Conservation (phyloP, 2,888 invertebrate genomes). For the Xestia c-nigrum region DNA sequence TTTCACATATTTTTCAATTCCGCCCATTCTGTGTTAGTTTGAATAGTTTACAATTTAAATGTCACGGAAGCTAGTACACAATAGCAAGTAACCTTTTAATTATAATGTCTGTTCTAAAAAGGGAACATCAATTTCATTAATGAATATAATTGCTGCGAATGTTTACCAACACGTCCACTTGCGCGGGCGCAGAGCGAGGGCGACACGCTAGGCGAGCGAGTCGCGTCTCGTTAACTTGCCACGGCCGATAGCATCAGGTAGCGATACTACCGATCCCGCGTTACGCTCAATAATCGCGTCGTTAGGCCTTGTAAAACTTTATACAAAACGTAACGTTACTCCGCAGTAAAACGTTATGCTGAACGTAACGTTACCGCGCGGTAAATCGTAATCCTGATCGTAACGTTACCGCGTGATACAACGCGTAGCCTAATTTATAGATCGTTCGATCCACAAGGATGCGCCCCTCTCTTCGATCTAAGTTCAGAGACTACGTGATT, state of each 20-base stretch:
- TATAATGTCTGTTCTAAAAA: neutral
- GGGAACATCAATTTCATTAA: constrained; percentile 43
- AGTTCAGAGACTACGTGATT: neutral
- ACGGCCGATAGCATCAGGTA: constrained; percentile 71
- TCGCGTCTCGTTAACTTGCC: constrained; percentile 72
- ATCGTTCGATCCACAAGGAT: neutral
- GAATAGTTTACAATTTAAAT: neutral
- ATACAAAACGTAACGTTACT: constrained; percentile 2
- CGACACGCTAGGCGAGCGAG: constrained; percentile 68
- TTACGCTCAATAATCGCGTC: constrained; percentile 66
- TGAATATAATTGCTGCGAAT: constrained; percentile 59
- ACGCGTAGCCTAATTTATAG: neutral
- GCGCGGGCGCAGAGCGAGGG: constrained; percentile 63
- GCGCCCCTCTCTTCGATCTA: neutral
- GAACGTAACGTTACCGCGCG: neutral
- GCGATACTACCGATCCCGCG: constrained; percentile 42
- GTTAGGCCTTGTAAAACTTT: constrained; percentile 1
- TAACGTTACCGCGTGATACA: neutral
- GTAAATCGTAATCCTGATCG: no score
- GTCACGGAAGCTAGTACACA: constrained; percentile 10
- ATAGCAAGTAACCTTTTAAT: neutral
- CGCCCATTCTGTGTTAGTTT: constrained; percentile 7
- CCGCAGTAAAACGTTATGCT: neutral
- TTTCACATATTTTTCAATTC: constrained; percentile 1
- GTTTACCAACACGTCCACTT: constrained; percentile 54